These are phyloP conservation scores for Cyanoramphus novaezelandiae DNA, from an alignment of 2,113 vertebrate species.

Conservation along the genomic window DNA sequence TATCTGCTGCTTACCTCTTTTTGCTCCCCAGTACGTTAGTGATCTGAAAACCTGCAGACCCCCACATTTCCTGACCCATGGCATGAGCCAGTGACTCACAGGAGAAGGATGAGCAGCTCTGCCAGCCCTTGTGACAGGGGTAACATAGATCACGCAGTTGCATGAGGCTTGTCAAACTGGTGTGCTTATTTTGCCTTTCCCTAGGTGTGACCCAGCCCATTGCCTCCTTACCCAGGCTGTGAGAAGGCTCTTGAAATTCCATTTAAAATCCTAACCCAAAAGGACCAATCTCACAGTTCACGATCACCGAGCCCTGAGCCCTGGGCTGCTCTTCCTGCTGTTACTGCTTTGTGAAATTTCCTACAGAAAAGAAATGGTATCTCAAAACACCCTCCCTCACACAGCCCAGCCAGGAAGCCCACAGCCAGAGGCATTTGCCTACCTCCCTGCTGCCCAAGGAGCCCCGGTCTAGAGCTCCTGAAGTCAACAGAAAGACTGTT, in stretches of 20 bases:
- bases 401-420: background rate
- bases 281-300: background rate
- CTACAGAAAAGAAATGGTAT: background rate
- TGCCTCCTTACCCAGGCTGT: background rate
- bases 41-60: background rate
- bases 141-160: background rate
- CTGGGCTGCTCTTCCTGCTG: background rate
- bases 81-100: background rate
- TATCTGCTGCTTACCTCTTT: background rate
- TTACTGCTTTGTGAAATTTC: background rate
- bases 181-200: constrained; percentile 17
- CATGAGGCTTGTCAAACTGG: background rate
- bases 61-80: background rate
- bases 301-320: background rate
- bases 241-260: background rate
- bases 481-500: constrained; percentile 31
- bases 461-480: background rate
- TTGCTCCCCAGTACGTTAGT: background rate
- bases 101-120: background rate
- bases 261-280: background rate
- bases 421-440: background rate
- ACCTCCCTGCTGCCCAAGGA: background rate
- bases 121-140: background rate
- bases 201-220: background rate
- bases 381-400: background rate